Conservation (phyloP, 2,888 invertebrate species). For the Ceramica pisi region DNA sequence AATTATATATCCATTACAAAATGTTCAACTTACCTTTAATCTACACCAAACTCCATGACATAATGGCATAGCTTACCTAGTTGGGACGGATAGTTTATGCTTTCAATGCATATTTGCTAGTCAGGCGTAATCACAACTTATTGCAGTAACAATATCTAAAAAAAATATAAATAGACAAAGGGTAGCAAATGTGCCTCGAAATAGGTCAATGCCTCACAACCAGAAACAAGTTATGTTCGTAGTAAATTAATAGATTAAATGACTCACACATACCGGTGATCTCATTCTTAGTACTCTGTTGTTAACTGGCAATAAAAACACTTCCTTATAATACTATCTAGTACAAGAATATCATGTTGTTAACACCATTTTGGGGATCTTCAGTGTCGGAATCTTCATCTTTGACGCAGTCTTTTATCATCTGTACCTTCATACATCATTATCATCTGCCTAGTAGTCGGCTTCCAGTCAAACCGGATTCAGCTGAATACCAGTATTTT, state of each 20-base stretch:
- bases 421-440: background rate
- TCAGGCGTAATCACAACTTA: background rate
- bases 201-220: constrained; percentile 81
- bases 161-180: constrained; percentile 55
- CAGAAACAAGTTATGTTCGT: constrained; percentile 72
- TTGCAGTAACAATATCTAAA: constrained; percentile 5
- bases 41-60: background rate
- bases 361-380: constrained; percentile 52
- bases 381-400: constrained; percentile 22
- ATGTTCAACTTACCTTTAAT: background rate
- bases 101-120: background rate
- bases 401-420: background rate
- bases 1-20: background rate
- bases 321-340: constrained; percentile 69
- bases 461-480: too few species aligned
- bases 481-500: too few species aligned
- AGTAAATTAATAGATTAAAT: constrained; percentile 78
- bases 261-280: constrained; percentile 79
- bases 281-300: constrained; percentile 73
- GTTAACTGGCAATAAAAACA: constrained; percentile 67
- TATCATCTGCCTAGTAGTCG: too few species aligned
- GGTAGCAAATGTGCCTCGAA: constrained; percentile 62
- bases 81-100: too few species aligned
- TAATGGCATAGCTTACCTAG: too few species aligned
- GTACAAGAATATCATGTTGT: constrained; percentile 58